These are phyloP conservation scores for Danio jaintianensis DNA, from an alignment of 2,797 vertebrate genomes.

Conservation along the genomic window DNA sequence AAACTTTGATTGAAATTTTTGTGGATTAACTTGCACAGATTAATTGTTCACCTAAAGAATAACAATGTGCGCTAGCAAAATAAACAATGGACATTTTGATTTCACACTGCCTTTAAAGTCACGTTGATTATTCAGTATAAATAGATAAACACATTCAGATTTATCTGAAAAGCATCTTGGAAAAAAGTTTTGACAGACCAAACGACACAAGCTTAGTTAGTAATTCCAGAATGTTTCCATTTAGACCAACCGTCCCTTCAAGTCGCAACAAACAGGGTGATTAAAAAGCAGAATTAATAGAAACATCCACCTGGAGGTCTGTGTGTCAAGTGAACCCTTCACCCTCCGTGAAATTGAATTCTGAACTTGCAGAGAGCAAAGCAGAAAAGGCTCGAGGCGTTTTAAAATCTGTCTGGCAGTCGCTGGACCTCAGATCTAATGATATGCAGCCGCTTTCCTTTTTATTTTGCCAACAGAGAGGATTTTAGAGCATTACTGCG, in stretches of 20 bases:
- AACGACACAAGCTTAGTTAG: not conserved
- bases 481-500: conserved; percentile 9
- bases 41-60: no score
- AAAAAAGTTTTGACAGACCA: not conserved
- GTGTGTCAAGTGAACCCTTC: conserved; percentile 7
- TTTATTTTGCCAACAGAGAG: conserved; percentile 33
- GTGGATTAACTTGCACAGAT: no score
- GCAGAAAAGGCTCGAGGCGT: not conserved
- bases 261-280: not conserved
- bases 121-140: no score
- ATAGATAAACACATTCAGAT: no score
- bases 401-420: not conserved
- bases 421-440: conserved; percentile 6
- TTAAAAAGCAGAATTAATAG: conserved; percentile 13
- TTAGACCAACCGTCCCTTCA: not conserved
- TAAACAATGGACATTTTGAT: no score
- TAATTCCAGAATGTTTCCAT: not conserved
- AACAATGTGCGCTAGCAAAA: no score
- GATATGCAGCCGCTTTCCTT: conserved; percentile 3
- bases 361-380: not conserved
- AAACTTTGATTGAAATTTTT: no score
- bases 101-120: no score
- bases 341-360: not conserved
- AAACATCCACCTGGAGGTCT: not conserved
- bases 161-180: no score